A percentile compares a stretch with the other conserved stretches of the same genome.
Evolutionary conservation across 2,888 invertebrate species (phyloP).

Genomic region (Lutraria lutraria): DNA sequence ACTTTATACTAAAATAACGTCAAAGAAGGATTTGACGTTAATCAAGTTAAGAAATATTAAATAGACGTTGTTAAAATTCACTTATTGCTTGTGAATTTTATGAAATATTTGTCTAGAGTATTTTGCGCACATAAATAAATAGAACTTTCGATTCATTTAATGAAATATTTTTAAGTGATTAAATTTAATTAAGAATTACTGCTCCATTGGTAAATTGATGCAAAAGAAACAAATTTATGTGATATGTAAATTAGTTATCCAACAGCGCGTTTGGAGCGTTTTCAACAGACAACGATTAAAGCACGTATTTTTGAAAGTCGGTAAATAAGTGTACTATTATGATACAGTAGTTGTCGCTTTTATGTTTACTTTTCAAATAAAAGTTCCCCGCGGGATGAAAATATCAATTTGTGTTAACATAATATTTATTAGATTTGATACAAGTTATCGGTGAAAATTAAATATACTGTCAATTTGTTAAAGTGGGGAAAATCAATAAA

Average conservation of each 20-base stretch:
- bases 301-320: neutral
- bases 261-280: neutral
- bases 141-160: neutral
- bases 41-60: too few species aligned
- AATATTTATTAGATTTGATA: slow-evolving; percentile 29
- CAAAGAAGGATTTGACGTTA: too few species aligned
- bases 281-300: neutral
- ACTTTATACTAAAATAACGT: too few species aligned
- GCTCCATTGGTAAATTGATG: neutral
- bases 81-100: too few species aligned
- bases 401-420: slow-evolving; percentile 21
- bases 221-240: neutral
- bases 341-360: neutral
- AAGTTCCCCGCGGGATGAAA: slow-evolving; percentile 12
- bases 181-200: neutral
- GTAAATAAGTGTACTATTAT: neutral
- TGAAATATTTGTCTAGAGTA: too few species aligned
- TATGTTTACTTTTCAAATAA: slow-evolving; percentile 4
- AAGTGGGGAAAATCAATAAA: slow-evolving; percentile 49
- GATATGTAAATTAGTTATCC: neutral
- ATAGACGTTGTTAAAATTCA: too few species aligned
- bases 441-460: slow-evolving; percentile 36
- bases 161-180: neutral
- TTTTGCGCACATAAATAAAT: too few species aligned
- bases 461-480: slow-evolving; percentile 49